A percentile compares a stretch with the other conserved stretches of the same genome.
Evolutionary conservation across 2,888 invertebrate genomes (phyloP).

Genomic region (Habroteleia sp.): DNA sequence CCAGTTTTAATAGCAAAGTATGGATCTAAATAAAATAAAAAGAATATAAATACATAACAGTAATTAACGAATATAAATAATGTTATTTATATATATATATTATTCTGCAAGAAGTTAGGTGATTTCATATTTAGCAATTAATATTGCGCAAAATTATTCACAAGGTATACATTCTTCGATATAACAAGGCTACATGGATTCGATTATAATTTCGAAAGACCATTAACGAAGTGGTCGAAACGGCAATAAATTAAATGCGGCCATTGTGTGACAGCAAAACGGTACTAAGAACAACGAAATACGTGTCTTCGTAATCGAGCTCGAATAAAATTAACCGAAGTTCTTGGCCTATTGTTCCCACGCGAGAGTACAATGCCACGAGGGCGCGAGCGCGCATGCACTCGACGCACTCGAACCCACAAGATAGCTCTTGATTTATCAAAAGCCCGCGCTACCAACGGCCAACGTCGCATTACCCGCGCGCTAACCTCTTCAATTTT

Average conservation of each 20-base stretch:
- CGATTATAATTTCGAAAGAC: too few species aligned
- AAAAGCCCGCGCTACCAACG: conserved; percentile 1
- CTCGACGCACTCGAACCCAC: conserved; percentile 11
- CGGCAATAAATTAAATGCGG: conserved; percentile 6
- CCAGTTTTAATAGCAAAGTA: too few species aligned
- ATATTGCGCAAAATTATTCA: too few species aligned
- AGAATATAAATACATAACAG: too few species aligned
- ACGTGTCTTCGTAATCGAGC: conserved; percentile 21
- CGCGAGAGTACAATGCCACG: conserved; percentile 20
- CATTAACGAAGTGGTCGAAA: not conserved
- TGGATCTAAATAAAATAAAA: too few species aligned
- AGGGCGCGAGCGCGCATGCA: conserved; percentile 18
- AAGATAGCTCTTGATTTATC: conserved; percentile 26
- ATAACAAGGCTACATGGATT: too few species aligned
- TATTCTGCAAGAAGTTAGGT: too few species aligned
- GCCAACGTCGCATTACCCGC: conserved; percentile 5
- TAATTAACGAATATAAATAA: too few species aligned
- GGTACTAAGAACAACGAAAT: conserved; percentile 5
- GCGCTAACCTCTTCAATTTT: conserved; percentile 16
- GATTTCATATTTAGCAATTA: too few species aligned
- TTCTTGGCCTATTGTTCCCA: conserved; percentile 28
- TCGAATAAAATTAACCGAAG: conserved; percentile 32
- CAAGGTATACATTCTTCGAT: too few species aligned
- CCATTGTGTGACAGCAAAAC: not conserved
- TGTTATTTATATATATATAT: too few species aligned